phyloP scores from a whole-genome alignment of 2,113 vertebrate species.

The Ardeotis arabs region DNA sequence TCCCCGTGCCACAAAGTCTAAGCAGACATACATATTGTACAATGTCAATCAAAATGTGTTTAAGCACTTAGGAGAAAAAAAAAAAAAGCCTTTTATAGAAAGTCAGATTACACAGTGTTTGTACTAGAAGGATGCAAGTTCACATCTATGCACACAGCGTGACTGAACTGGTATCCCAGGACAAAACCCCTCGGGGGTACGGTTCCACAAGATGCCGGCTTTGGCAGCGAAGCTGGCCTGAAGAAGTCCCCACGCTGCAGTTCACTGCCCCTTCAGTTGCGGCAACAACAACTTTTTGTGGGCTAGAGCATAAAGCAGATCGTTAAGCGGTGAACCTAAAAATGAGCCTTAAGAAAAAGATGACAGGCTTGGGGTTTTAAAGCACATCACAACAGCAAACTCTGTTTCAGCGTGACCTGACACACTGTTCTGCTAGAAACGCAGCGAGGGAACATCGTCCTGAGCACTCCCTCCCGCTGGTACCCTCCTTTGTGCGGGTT shows the following conservation, averaged over 20 bases:
- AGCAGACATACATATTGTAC: not conserved
- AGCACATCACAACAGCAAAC: not conserved
- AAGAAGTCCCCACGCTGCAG: not conserved
- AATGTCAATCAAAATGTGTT: not conserved
- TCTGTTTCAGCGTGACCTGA: not conserved
- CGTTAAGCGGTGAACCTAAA: not conserved
- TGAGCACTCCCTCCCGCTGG: not conserved
- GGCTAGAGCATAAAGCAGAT: not conserved
- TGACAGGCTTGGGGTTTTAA: not conserved
- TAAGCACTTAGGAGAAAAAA: not conserved
- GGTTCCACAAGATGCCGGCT: not conserved
- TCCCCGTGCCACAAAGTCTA: not conserved
- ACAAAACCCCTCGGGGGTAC: not conserved
- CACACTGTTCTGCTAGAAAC: not conserved
- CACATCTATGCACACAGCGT: not conserved
- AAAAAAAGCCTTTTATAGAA: not conserved
- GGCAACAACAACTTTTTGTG: not conserved
- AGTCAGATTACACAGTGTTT: not conserved
- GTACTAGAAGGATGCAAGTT: not conserved
- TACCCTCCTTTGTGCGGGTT: rapidly evolving
- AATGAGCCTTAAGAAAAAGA: not conserved
- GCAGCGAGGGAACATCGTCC: rapidly evolving
- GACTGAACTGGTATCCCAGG: not conserved
- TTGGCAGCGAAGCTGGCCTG: not conserved
- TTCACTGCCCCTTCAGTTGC: not conserved